Percentiles rank a stretch among this genome's conserved stretches.
Conservation (phyloP, 2,113 vertebrate genomes). For the Pleuronectes platessa region DNA sequence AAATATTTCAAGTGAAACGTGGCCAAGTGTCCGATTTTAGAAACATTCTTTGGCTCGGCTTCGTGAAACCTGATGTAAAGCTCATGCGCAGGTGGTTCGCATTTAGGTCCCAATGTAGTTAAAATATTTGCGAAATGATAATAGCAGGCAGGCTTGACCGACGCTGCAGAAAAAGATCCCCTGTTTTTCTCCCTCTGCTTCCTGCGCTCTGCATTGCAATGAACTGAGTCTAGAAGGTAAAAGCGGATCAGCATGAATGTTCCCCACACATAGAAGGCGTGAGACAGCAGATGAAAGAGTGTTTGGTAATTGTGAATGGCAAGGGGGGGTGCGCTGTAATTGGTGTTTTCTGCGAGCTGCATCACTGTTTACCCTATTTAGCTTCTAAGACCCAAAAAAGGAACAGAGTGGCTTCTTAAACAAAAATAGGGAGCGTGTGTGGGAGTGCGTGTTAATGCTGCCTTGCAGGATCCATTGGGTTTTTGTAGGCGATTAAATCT, state of each 20-base stretch:
- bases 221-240: slow-evolving; percentile 54
- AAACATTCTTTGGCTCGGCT: slow-evolving; percentile 33
- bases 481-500: slow-evolving; percentile 16
- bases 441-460: slow-evolving; percentile 50
- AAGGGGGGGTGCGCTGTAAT: slow-evolving; percentile 67
- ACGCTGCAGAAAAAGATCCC: slow-evolving; percentile 41
- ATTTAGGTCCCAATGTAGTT: slow-evolving; percentile 32
- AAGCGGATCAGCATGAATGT: slow-evolving; percentile 64
- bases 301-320: slow-evolving; percentile 68
- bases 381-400: slow-evolving; percentile 48
- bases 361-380: slow-evolving; percentile 67
- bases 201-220: slow-evolving; percentile 39
- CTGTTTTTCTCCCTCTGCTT: slow-evolving; percentile 38
- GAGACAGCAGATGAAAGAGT: slow-evolving; percentile 61
- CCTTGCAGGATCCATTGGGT: slow-evolving; percentile 19
- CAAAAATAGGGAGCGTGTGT: slow-evolving; percentile 54
- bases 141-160: slow-evolving; percentile 34
- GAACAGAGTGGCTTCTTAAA: slow-evolving; percentile 49
- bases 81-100: slow-evolving; percentile 46
- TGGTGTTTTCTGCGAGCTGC: slow-evolving; percentile 69
- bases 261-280: slow-evolving; percentile 48
- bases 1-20: not conserved
- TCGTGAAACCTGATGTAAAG: slow-evolving; percentile 18
- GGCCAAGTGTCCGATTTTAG: slow-evolving; percentile 5
- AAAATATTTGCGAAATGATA: slow-evolving; percentile 41